Evolutionary conservation across 1,140 invertebrate species (phyloP).

Genomic region (Cydia pomonella): DNA sequence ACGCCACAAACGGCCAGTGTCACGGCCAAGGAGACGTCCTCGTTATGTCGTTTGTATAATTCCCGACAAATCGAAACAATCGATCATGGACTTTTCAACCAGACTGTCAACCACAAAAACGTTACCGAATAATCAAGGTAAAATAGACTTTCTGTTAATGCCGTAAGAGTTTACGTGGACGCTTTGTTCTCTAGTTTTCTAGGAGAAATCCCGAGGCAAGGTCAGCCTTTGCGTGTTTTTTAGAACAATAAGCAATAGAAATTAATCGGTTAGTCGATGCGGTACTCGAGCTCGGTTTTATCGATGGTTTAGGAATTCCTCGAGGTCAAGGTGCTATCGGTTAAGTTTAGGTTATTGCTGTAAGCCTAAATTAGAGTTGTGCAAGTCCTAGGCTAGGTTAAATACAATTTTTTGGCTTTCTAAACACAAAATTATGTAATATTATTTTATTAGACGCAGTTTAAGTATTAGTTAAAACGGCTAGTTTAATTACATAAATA

Average conservation of each 20-base stretch:
- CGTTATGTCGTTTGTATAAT: conserved; percentile 34
- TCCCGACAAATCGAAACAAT: conserved; percentile 41
- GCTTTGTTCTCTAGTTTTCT: background rate
- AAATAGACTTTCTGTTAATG: conserved; percentile 2
- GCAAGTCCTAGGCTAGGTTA: background rate
- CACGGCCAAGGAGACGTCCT: conserved; percentile 40
- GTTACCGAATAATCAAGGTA: background rate
- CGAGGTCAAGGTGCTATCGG: background rate
- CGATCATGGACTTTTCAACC: conserved; percentile 21
- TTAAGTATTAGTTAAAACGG: too few relatives aligned
- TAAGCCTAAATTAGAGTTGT: background rate
- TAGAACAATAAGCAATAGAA: conserved; percentile 21
- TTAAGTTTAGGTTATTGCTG: background rate
- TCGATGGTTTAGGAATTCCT: background rate
- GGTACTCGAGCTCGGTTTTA: background rate
- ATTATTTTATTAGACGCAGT: too few relatives aligned
- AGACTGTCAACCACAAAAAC: background rate
- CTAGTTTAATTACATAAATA: too few relatives aligned
- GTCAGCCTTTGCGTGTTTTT: conserved; percentile 44
- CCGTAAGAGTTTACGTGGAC: conserved; percentile 1
- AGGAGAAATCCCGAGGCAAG: conserved; percentile 47
- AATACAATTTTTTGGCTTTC: background rate
- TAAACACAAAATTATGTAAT: too few relatives aligned
- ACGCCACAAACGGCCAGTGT: conserved; percentile 37
- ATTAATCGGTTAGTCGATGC: conserved; percentile 1